Evolutionary conservation across 1,140 invertebrate genomes (phyloP).

Genomic region (Leptinotarsa defecta): DNA sequence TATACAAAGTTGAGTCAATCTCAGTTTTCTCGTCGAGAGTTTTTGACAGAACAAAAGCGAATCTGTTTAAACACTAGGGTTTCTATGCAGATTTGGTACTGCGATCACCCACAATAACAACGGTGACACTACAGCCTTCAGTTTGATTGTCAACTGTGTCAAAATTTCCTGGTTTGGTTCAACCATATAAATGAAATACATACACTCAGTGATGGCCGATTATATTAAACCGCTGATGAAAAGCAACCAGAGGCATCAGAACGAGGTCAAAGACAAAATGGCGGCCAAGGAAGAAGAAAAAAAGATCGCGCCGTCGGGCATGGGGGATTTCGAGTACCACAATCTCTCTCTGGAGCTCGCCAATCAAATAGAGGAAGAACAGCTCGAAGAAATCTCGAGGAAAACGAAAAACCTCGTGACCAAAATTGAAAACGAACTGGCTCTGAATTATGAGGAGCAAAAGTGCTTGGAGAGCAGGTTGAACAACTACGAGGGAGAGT

Average conservation of each 20-base stretch:
- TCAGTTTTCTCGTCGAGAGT: too few relatives aligned
- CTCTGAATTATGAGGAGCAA: conserved; percentile 1
- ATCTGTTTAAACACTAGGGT: too few relatives aligned
- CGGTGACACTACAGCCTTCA: not conserved
- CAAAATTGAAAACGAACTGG: conserved; percentile 13
- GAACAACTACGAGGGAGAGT: conserved; percentile 10
- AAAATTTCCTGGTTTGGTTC: not conserved
- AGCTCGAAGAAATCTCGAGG: not conserved
- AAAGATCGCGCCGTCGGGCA: not conserved
- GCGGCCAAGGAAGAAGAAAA: conserved; percentile 11
- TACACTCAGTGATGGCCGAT: conserved; percentile 18
- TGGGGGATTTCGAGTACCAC: conserved; percentile 19
- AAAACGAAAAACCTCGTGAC: conserved; percentile 9
- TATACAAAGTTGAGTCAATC: too few relatives aligned
- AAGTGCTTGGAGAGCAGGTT: conserved; percentile 14
- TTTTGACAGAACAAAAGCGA: too few relatives aligned
- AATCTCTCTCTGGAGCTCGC: not conserved
- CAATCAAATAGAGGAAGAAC: conserved; percentile 13
- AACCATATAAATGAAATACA: conserved; percentile 19
- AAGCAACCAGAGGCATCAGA: not conserved
- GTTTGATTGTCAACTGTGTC: not conserved
- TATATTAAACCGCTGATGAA: conserved; percentile 15
- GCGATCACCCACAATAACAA: not conserved
- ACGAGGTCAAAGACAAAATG: conserved; percentile 2
- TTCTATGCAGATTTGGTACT: too few relatives aligned